These are phyloP conservation scores for Dermochelys coriacea DNA, from an alignment of 2,797 vertebrate genomes.

Conservation along the genomic window DNA sequence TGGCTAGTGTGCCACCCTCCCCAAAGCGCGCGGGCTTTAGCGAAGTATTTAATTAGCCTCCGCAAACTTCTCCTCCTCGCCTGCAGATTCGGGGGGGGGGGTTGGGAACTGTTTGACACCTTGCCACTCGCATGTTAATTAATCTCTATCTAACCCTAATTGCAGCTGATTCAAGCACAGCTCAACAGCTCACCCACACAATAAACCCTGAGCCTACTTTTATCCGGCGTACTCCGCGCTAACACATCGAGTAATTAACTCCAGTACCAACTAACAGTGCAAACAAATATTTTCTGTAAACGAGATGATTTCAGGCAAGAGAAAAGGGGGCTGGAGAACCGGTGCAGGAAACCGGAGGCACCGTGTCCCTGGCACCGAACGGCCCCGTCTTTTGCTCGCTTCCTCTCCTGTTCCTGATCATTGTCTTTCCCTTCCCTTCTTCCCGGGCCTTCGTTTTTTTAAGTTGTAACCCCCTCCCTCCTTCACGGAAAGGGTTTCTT, in stretches of 20 bases:
- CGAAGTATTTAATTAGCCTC: constrained; percentile 84
- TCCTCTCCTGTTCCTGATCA: neutral
- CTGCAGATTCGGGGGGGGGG: constrained; percentile 85
- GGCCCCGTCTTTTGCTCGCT: neutral
- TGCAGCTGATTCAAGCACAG: constrained; percentile 92
- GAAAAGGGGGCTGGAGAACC: constrained; percentile 72
- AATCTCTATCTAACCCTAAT: constrained; percentile 89
- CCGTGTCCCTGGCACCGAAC: neutral
- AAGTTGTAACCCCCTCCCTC: neutral
- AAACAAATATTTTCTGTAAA: constrained; percentile 87
- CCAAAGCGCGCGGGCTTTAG: constrained; percentile 58
- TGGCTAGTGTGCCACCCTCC: too few species aligned
- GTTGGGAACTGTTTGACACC: constrained; percentile 86
- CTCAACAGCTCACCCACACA: constrained; percentile 91
- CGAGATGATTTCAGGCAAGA: constrained; percentile 83
- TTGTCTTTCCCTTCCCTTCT: too few species aligned
- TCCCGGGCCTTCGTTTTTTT: constrained; percentile 14
- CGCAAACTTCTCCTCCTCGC: constrained; percentile 82
- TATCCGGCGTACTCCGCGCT: constrained; percentile 86
- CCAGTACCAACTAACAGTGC: constrained; percentile 86
- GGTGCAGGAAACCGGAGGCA: constrained; percentile 35
- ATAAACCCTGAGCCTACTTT: constrained; percentile 93
- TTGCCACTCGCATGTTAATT: constrained; percentile 92
- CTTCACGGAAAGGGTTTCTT: too few species aligned
- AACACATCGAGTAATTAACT: constrained; percentile 91